A percentile compares a stretch with the other conserved stretches of the same genome.
Evolutionary conservation across 2,113 vertebrate species (phyloP).

Genomic region (Gracilinanus agilis): DNA sequence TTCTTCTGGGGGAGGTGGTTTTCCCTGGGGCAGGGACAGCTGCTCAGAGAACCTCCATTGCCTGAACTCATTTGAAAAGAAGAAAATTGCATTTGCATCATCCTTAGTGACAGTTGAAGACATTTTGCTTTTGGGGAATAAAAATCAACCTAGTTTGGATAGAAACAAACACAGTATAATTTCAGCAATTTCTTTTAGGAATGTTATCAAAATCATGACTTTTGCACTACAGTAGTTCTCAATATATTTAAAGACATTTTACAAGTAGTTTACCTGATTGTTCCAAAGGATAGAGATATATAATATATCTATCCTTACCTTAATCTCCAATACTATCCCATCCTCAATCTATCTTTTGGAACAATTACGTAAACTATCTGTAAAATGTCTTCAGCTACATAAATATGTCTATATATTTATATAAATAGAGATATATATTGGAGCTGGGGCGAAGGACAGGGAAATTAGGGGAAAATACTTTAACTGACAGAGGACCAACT

Average conservation of each 20-base stretch:
- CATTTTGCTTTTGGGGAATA: constrained; percentile 61
- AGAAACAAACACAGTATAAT: constrained; percentile 59
- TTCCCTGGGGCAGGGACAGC: constrained; percentile 22
- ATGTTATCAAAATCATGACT: constrained; percentile 54
- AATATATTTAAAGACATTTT: constrained; percentile 50
- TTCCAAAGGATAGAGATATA: not conserved
- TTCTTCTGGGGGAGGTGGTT: constrained; percentile 38
- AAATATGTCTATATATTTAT: too few relatives aligned
- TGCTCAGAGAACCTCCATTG: constrained; percentile 40
- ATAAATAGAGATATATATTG: not conserved
- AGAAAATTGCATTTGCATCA: constrained; percentile 45
- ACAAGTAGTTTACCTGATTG: constrained; percentile 50
- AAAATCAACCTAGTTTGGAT: constrained; percentile 55
- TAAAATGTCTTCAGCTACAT: too few relatives aligned
- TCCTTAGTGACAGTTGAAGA: constrained; percentile 50
- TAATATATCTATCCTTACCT: too few relatives aligned
- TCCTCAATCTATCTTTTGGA: too few relatives aligned
- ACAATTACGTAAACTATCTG: too few relatives aligned
- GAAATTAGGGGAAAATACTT: not conserved
- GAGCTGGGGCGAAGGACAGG: not conserved
- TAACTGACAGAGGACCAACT: not conserved
- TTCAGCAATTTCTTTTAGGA: constrained; percentile 63
- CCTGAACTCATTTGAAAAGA: constrained; percentile 47
- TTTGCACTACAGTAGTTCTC: constrained; percentile 38
- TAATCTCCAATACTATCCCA: too few relatives aligned